A percentile compares a stretch with the other conserved stretches of the same genome.
Evolutionary conservation across 2,113 vertebrate genomes (phyloP).

Genomic region (Excalfactoria chinensis): DNA sequence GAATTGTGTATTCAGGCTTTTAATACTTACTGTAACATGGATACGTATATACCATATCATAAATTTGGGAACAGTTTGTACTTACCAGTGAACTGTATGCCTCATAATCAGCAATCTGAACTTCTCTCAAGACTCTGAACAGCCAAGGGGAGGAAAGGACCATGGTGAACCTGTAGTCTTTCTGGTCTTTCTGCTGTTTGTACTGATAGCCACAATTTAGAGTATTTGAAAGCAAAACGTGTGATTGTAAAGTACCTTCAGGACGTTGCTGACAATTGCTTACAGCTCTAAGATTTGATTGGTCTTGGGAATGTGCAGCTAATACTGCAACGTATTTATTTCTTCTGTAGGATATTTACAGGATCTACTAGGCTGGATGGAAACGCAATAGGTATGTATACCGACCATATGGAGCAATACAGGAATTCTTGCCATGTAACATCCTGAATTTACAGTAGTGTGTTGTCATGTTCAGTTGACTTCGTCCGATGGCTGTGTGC

Average conservation of each 20-base stretch:
- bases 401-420: not conserved
- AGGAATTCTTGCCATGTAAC: not conserved
- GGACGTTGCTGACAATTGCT: not conserved
- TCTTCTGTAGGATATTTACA: slow-evolving; percentile 90
- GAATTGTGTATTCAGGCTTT: not conserved
- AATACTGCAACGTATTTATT: not conserved
- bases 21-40: not conserved
- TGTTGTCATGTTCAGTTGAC: slow-evolving; percentile 84
- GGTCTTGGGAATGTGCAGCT: not conserved
- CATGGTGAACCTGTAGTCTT: not conserved
- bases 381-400: slow-evolving; percentile 91
- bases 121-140: not conserved
- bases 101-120: not conserved
- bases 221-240: not conserved
- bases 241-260: not conserved
- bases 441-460: not conserved
- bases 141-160: not conserved
- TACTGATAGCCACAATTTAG: not conserved
- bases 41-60: not conserved
- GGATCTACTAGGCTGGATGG: slow-evolving; percentile 96
- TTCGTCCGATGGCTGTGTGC: slow-evolving; percentile 97
- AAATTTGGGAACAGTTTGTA: not conserved
- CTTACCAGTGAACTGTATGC: not conserved
- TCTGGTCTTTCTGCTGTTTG: not conserved
- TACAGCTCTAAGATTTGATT: not conserved